These are phyloP conservation scores for Anoplophora glabripennis DNA, from an alignment of 1,140 invertebrate genomes.

Conservation along the genomic window DNA sequence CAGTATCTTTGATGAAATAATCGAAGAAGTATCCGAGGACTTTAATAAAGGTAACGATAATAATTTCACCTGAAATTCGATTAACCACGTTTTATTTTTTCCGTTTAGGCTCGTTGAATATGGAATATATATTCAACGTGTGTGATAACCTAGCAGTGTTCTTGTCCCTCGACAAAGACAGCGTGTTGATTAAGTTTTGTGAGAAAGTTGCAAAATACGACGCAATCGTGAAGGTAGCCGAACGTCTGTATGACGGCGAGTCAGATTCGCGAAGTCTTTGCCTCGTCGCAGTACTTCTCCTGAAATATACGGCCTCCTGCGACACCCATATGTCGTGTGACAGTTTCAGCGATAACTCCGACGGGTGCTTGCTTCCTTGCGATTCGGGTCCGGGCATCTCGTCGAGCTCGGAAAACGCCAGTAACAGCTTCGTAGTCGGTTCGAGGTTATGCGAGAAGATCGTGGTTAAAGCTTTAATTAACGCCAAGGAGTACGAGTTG, in stretches of 20 bases:
- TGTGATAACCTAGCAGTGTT: conserved; percentile 16
- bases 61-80: background rate
- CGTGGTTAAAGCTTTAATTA: conserved; percentile 27
- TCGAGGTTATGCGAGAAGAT: conserved; percentile 26
- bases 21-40: conserved; percentile 13
- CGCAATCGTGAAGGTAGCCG: conserved; percentile 14
- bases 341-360: background rate
- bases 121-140: background rate
- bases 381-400: no score
- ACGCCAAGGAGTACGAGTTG: conserved; percentile 16
- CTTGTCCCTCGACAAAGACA: conserved; percentile 15
- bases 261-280: conserved; percentile 14
- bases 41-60: background rate
- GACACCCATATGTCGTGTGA: background rate
- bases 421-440: conserved; percentile 8
- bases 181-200: conserved; percentile 18
- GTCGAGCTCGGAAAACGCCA: background rate
- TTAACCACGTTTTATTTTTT: background rate
- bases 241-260: conserved; percentile 12
- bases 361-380: background rate
- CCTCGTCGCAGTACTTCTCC: conserved; percentile 16
- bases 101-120: background rate
- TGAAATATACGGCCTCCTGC: conserved; percentile 12
- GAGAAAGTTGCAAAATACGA: conserved; percentile 19
- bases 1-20: conserved; percentile 5